Base-by-base conservation (phyloP, 2,113 vertebrate genomes). In the Neoarius graeffei region DNA sequence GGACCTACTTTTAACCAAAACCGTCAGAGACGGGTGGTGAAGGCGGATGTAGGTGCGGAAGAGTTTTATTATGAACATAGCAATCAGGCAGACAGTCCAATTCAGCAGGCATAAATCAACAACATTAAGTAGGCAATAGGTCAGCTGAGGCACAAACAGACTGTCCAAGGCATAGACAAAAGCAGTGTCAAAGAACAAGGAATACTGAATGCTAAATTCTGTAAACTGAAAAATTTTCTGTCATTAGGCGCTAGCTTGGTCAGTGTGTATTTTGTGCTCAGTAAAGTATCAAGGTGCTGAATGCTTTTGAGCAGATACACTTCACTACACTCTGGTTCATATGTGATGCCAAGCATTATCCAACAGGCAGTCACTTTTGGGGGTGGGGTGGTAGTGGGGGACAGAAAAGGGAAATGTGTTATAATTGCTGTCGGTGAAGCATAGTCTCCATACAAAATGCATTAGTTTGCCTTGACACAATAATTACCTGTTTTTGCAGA, bases 401-500 rank as follows among this genome's bases (percentile, higher is more conserved):
- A 89, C 87, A 86, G 96, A 83, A 87, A 74, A 90, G 88, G 90
- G 96, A 97, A 96, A 97, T 96, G 96, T 96, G 96, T 97, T 97
- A 96, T 97, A 97, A 97, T 97, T 97, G 97, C 95, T 96, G 96
- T 95, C 95, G 95, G 96, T 94, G 95, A 96, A 96, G 95, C 96
- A 96, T 96, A 96, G 96, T 94, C 95, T 95, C 95, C 95, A 97
- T 96, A 96, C 96, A 96, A 97, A 97, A 97, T 96, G 96, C 96
- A 96, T 97, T 97, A 96, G 96, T 96, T 97, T 96, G 95, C 95
- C 95, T 96, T 97, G 96, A 97, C 96, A 97, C 95, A 96, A 96
- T 97, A 97, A 97, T 97, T 97, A 97, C 96, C 96, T 97, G 96
- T 96, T 97, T 97, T 96, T 97, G 96, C 97, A 97, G 96, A 97